phyloP scores from a whole-genome alignment of 1,140 invertebrate species.

The Meloidogyne exigua region DNA sequence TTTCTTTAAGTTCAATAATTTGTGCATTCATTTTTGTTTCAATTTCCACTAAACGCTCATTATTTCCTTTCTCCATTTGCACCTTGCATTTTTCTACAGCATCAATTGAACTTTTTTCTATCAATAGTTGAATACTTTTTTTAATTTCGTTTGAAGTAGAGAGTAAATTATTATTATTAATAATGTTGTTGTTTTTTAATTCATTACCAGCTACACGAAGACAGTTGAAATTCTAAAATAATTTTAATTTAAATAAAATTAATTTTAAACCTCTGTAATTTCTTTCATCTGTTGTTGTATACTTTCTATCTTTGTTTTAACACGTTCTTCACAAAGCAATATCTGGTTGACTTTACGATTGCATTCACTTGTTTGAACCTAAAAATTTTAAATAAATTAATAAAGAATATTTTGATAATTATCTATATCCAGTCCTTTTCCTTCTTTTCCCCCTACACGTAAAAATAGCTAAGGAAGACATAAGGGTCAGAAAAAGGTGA shows the following conservation, averaged over 20 bases:
- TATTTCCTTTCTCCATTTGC: background rate
- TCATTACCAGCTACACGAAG: conserved; percentile 11
- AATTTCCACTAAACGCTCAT: background rate
- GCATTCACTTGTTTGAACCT: background rate
- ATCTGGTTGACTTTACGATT: background rate
- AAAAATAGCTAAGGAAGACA: too few species aligned
- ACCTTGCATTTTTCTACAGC: background rate
- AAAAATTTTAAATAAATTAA: background rate
- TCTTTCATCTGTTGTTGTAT: conserved; percentile 19
- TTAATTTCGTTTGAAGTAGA: background rate
- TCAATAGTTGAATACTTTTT: background rate
- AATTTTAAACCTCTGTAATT: background rate
- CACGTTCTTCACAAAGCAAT: background rate
- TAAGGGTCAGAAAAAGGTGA: too few species aligned
- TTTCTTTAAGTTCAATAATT: conserved; percentile 2
- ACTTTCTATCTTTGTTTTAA: conserved; percentile 6
- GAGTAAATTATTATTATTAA: background rate
- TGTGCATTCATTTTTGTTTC: background rate
- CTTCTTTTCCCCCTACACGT: too few species aligned
- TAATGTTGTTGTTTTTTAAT: background rate
- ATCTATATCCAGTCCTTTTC: too few species aligned
- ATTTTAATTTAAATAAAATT: background rate
- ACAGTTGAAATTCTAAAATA: background rate
- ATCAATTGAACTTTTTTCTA: background rate
- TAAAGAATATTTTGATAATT: background rate